A percentile compares a stretch with the other conserved stretches of the same genome.
Evolutionary conservation across 2,888 invertebrate species (phyloP).

Genomic region (Cephus sareptanus): DNA sequence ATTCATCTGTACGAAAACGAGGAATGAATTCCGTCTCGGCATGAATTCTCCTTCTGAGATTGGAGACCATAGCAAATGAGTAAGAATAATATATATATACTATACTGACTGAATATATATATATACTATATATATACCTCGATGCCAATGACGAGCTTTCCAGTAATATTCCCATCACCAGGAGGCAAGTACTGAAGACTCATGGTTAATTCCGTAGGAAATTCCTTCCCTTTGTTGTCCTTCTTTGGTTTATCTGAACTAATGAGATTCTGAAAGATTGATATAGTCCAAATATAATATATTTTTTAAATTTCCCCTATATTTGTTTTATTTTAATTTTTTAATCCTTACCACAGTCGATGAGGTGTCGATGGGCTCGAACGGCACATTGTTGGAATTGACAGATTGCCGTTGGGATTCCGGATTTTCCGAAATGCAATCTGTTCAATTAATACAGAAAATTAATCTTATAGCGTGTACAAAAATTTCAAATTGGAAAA

Average conservation of each 20-base stretch:
- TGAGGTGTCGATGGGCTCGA: constrained; percentile 41
- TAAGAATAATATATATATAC: background rate
- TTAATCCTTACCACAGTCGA: constrained; percentile 46
- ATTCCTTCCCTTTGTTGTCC: constrained; percentile 48
- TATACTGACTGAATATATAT: no score
- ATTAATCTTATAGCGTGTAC: background rate
- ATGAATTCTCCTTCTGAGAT: background rate
- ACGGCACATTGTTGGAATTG: constrained; percentile 44
- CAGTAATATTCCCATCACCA: constrained; percentile 49
- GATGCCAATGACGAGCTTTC: constrained; percentile 60
- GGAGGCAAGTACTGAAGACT: constrained; percentile 59
- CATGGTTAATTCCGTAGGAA: constrained; percentile 61
- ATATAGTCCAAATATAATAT: background rate
- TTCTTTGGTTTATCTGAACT: constrained; percentile 46
- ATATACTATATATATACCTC: constrained; percentile 44
- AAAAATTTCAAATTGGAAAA: background rate
- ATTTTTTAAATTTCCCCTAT: background rate
- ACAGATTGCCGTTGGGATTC: constrained; percentile 44
- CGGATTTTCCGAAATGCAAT: constrained; percentile 50
- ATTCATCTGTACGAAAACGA: background rate
- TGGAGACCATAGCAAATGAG: background rate
- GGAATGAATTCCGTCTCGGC: background rate
- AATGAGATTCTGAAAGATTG: constrained; percentile 49
- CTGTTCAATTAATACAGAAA: constrained; percentile 29
- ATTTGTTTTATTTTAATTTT: background rate